Conservation (phyloP, 2,888 invertebrate genomes). For the Litoditis marina region DNA sequence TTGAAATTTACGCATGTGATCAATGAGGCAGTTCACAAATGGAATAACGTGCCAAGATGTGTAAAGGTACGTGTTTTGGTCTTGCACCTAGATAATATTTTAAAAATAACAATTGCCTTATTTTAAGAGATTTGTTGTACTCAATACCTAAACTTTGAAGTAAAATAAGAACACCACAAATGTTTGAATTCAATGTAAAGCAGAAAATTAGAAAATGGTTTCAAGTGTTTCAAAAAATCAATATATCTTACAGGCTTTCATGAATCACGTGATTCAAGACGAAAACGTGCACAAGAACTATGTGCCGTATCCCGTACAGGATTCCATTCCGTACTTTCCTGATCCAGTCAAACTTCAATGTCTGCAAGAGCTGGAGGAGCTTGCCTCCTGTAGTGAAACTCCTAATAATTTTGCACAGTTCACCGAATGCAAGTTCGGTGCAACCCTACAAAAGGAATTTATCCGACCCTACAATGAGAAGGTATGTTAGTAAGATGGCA, state of each 20-base stretch:
- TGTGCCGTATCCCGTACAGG: slow-evolving; percentile 33
- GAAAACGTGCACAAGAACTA: slow-evolving; percentile 14
- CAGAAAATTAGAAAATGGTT: no score
- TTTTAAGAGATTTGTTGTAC: no score
- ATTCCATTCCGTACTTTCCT: slow-evolving; percentile 34
- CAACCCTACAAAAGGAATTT: slow-evolving; percentile 47
- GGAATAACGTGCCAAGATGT: slow-evolving; percentile 29
- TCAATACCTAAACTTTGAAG: no score
- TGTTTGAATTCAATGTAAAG: no score
- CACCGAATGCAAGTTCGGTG: slow-evolving; percentile 41
- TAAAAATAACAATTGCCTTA: background rate
- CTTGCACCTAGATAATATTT: background rate
- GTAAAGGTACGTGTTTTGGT: slow-evolving; percentile 14
- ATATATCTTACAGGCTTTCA: slow-evolving; percentile 32
- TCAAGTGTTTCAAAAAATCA: no score
- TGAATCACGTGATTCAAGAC: slow-evolving; percentile 24
- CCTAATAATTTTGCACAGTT: slow-evolving; percentile 47
- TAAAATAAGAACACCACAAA: no score
- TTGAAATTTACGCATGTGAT: slow-evolving; percentile 21
- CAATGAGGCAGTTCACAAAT: slow-evolving; percentile 21
- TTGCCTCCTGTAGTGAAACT: no score
- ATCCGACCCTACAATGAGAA: slow-evolving; percentile 56
- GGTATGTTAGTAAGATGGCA: no score
- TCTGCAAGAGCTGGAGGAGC: slow-evolving; percentile 28
- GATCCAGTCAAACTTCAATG: slow-evolving; percentile 29